Percentiles rank a stretch among this genome's conserved stretches.
Conservation (phyloP, 2,797 vertebrate genomes). For the Sardinella longiceps region DNA sequence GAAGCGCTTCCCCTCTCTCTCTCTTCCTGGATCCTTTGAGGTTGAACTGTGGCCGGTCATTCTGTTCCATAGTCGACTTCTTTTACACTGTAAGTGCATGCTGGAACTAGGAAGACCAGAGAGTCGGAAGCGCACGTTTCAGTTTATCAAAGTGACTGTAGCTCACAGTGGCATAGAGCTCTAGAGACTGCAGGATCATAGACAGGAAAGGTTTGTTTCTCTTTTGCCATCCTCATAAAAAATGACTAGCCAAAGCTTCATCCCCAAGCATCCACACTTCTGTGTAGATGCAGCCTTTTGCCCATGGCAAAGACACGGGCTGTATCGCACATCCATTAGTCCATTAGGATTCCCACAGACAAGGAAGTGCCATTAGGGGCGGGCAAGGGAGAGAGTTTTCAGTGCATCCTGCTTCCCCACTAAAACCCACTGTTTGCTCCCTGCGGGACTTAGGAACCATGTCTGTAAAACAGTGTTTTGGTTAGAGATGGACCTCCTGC, state of each 20-base stretch:
- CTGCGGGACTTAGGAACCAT: background rate
- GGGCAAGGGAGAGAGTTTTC: background rate
- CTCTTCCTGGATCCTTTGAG: background rate
- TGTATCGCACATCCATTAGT: background rate
- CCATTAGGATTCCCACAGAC: conserved; percentile 32
- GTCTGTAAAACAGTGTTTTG: background rate
- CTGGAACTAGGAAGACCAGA: background rate
- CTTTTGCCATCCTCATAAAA: background rate
- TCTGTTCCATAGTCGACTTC: background rate
- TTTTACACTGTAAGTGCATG: background rate
- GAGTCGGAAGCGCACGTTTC: background rate
- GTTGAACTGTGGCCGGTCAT: background rate
- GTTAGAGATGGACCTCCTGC: background rate
- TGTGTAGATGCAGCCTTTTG: background rate
- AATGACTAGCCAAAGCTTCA: background rate
- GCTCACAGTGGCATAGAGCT: background rate
- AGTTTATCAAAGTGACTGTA: background rate
- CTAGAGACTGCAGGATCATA: background rate
- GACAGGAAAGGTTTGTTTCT: background rate
- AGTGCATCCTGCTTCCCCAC: background rate
- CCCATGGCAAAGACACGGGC: background rate
- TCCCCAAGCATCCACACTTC: background rate
- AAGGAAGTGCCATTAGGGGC: conserved; percentile 28
- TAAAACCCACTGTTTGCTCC: background rate
- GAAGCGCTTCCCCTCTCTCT: background rate